Conservation (phyloP, 1,140 invertebrate species). For the Caenorhabditis tropicalis region DNA sequence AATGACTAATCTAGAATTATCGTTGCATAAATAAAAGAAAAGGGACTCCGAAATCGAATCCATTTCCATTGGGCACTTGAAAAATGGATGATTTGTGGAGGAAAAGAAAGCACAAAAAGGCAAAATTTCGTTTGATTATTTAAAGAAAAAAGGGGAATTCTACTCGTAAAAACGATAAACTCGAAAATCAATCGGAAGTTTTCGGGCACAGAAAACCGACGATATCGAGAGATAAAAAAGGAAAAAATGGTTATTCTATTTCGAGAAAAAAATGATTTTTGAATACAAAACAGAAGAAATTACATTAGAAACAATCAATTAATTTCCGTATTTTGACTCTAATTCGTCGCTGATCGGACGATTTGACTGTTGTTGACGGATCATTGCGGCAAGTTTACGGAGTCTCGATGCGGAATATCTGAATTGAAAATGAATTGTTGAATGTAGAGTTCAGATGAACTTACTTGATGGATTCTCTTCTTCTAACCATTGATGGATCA, state of each 20-base stretch:
- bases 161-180: slow-evolving; percentile 40
- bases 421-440: background rate
- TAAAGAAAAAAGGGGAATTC: background rate
- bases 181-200: background rate
- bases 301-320: background rate
- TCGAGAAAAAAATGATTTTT: background rate
- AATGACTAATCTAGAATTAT: too few relatives aligned
- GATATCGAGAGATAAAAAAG: background rate
- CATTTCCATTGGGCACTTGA: slow-evolving; percentile 7
- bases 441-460: background rate
- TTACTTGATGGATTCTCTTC: slow-evolving; percentile 70
- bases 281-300: background rate
- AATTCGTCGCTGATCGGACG: slow-evolving; percentile 43
- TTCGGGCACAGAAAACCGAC: slow-evolving; percentile 19
- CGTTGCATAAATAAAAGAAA: slow-evolving; percentile 16
- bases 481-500: slow-evolving; percentile 89
- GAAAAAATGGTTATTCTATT: slow-evolving; percentile 12
- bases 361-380: background rate
- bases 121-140: background rate
- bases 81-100: background rate
- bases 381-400: slow-evolving; percentile 49
- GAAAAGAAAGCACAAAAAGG: slow-evolving; percentile 1
- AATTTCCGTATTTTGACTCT: slow-evolving; percentile 39
- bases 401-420: slow-evolving; percentile 52
- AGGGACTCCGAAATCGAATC: background rate